Evolutionary conservation across 2,113 vertebrate genomes (phyloP), one percentile per base, ranked within the genome.

Genomic region (Glaucidium brasilianum): DNA sequence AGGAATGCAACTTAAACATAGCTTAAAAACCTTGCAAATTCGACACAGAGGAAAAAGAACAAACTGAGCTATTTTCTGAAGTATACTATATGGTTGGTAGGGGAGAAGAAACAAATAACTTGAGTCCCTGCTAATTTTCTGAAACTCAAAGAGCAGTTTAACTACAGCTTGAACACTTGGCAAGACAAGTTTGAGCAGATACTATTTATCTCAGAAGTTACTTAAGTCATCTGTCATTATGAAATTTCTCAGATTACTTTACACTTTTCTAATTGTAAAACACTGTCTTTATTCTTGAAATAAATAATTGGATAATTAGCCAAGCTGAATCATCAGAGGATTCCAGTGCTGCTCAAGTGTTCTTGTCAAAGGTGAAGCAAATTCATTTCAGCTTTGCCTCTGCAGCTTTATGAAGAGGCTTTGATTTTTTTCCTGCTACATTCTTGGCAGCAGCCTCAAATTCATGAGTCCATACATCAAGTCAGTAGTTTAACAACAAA

Each of bases 251-350:
- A 98, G 97, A 97, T 98, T 96, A 97, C 96, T 96, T 97, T 97
- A 96, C 94, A 97, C 86, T 96, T 97, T 96, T 82, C 95, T 97
- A 97, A 96, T 96, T 95, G 96, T 97, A 97, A 97, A 96, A 97
- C 69, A 89, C 93, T 50, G 37, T 94, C 97, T 98, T 97, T 98
- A 96, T 97, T 98, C 97, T 97, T 95, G 97, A 98, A 98, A 98
- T 98, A 98, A 98, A 98, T 98, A 98, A 98, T 97, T 97, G 98
- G 97, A 98, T 98, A 98, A 98, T 98, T 98, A 98, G 98, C 97
- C 97, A 95, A 97, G 97, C 93, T 95, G 97, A 98, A 98, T 98
- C 98, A 98, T 98, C 98, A 98, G 97, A 98, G 96, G 93, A 98
- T 97, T 97, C 97, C 96, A 94, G 76, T 32, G 93, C 97, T 92